Percentiles rank a stretch among this genome's conserved stretches.
Evolutionary conservation across 2,113 vertebrate species (phyloP).

Genomic region (Indicator maculatus): DNA sequence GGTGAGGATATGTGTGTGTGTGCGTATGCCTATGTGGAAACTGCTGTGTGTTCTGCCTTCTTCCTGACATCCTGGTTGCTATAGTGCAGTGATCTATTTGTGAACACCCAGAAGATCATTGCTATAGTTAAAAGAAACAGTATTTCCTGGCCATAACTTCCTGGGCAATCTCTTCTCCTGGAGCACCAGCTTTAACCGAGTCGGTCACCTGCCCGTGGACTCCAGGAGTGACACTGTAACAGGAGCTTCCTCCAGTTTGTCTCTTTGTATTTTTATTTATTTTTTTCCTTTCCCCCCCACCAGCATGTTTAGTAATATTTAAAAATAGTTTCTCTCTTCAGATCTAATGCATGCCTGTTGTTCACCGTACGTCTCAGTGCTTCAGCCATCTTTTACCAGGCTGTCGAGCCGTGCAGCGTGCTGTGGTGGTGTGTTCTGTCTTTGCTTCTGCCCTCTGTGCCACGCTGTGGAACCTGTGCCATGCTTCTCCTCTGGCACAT

Average conservation of each 20-base stretch:
- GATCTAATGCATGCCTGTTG: constrained; percentile 57
- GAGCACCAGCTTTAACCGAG: not conserved
- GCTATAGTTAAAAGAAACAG: constrained; percentile 73
- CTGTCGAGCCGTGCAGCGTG: not conserved
- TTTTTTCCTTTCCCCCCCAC: not conserved
- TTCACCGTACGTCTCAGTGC: constrained; percentile 34
- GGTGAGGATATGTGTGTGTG: not conserved
- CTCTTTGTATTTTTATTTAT: not conserved
- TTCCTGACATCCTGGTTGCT: constrained; percentile 76
- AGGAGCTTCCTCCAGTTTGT: not conserved
- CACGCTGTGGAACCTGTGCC: not conserved
- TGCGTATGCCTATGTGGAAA: constrained; percentile 43
- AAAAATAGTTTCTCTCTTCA: constrained; percentile 60
- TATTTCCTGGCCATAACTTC: constrained; percentile 79
- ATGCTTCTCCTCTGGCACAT: not conserved
- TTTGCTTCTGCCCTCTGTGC: not conserved
- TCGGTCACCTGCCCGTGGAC: not conserved
- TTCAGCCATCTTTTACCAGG: constrained; percentile 66
- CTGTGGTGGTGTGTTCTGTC: not conserved
- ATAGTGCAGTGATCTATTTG: constrained; percentile 77
- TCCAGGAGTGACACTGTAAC: not conserved
- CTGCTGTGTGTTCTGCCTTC: constrained; percentile 61
- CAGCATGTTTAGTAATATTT: constrained; percentile 23
- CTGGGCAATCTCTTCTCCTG: constrained; percentile 69
- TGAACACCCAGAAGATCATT: constrained; percentile 75